These are phyloP conservation scores for Danaus plexippus DNA, from an alignment of 1,140 invertebrate genomes.

Conservation along the genomic window DNA sequence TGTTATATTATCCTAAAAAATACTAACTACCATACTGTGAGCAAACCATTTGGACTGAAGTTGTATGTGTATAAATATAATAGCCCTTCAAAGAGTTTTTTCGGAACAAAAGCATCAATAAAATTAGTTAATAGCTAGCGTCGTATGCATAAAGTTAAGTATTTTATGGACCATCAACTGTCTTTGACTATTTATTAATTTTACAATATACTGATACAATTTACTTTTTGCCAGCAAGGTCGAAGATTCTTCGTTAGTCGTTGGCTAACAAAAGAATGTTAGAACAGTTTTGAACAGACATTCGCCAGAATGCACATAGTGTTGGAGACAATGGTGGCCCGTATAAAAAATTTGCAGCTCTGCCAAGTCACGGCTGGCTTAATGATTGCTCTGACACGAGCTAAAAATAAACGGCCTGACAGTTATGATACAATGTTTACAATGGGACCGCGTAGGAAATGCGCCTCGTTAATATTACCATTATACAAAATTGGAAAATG, in stretches of 20 bases:
- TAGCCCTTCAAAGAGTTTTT: slow-evolving; percentile 11
- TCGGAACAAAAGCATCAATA: slow-evolving; percentile 10
- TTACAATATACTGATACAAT: background rate
- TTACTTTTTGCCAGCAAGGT: no score
- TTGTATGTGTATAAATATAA: background rate
- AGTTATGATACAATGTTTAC: no score
- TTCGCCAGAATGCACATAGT: slow-evolving; percentile 11
- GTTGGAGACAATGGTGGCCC: slow-evolving; percentile 13
- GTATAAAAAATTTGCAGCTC: slow-evolving; percentile 15
- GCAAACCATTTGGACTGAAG: no score
- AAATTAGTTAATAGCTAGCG: slow-evolving; percentile 6
- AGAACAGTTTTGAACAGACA: slow-evolving; percentile 13
- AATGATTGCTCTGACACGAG: slow-evolving; percentile 9
- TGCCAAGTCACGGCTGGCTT: slow-evolving; percentile 16
- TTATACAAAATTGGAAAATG: no score
- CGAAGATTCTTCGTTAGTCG: no score
- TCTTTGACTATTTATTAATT: slow-evolving; percentile 14
- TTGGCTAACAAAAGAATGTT: slow-evolving; percentile 10
- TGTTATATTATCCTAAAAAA: no score
- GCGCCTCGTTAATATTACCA: no score
- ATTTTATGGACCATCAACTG: slow-evolving; percentile 16
- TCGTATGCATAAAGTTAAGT: slow-evolving; percentile 7
- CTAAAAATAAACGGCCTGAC: slow-evolving; percentile 1
- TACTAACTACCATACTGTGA: no score
- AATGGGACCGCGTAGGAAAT: no score